These are phyloP conservation scores for Pitangus sulphuratus DNA, from an alignment of 2,797 vertebrate species.

Conservation along the genomic window DNA sequence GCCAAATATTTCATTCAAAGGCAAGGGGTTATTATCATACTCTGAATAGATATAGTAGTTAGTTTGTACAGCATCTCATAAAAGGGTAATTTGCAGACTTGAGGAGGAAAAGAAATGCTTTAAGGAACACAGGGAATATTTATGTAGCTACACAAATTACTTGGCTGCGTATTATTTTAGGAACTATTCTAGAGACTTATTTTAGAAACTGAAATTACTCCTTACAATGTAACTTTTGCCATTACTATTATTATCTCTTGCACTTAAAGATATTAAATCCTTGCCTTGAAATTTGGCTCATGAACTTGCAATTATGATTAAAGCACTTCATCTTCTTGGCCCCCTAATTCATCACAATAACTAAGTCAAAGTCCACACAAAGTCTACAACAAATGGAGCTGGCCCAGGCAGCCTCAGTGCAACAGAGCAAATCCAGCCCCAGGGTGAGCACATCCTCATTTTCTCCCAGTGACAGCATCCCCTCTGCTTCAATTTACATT, in stretches of 20 bases:
- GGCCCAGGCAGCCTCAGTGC: neutral
- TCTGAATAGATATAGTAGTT: slow-evolving; percentile 36
- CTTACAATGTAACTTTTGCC: neutral
- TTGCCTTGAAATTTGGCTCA: neutral
- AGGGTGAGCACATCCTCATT: neutral
- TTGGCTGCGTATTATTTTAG: slow-evolving; percentile 2
- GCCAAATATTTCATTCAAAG: slow-evolving; percentile 61
- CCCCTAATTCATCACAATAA: neutral
- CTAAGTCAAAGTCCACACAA: neutral
- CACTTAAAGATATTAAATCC: slow-evolving; percentile 34
- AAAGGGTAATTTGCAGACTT: slow-evolving; percentile 54
- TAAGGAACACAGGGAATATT: slow-evolving; percentile 48
- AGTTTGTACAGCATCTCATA: slow-evolving; percentile 59
- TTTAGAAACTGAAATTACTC: slow-evolving; percentile 28
- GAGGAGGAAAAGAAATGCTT: slow-evolving; percentile 14
- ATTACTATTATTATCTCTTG: slow-evolving; percentile 19
- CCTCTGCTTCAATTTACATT: neutral
- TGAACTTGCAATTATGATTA: slow-evolving; percentile 9
- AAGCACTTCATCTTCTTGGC: slow-evolving; percentile 11
- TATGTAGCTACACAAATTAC: slow-evolving; percentile 56
- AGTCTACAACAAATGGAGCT: neutral
- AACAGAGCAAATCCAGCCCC: neutral
- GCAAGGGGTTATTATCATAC: slow-evolving; percentile 47
- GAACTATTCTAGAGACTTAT: neutral
- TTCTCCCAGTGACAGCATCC: neutral